A percentile compares a stretch with the other conserved stretches of the same genome.
Conservation (phyloP, 2,888 invertebrate genomes). For the Sipha maydis region DNA sequence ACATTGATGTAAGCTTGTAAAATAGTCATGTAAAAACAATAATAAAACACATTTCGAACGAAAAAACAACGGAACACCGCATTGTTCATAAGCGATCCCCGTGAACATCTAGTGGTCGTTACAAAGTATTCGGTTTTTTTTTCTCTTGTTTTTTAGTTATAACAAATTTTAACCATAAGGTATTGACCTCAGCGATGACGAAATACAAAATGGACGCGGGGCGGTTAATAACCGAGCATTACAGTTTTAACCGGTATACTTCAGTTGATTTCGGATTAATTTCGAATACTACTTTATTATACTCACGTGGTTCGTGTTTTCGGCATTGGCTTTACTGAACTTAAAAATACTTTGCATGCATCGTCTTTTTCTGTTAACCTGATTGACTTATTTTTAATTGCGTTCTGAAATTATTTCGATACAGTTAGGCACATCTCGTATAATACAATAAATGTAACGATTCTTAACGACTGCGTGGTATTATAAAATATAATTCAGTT, state of each 20-base stretch:
- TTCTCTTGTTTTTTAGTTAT: not conserved
- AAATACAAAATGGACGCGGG: not conserved
- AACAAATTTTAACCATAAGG: not conserved
- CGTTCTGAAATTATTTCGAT: too few relatives aligned
- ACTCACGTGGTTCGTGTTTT: too few relatives aligned
- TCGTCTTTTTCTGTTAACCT: too few relatives aligned
- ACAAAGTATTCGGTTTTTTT: not conserved
- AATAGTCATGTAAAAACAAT: not conserved
- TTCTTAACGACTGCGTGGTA: too few relatives aligned
- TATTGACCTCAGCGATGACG: not conserved
- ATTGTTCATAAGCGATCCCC: not conserved
- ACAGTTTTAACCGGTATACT: not conserved
- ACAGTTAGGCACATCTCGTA: too few relatives aligned
- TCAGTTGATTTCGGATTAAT: not conserved
- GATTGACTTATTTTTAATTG: too few relatives aligned
- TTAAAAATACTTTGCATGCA: too few relatives aligned
- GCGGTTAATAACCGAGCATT: not conserved
- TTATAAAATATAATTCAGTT: too few relatives aligned
- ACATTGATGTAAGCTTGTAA: slow-evolving; percentile 16
- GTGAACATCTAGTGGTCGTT: not conserved
- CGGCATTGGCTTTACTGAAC: too few relatives aligned
- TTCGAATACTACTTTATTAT: not conserved
- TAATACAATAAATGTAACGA: too few relatives aligned
- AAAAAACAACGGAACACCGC: not conserved
- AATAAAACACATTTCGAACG: not conserved